Evolutionary conservation across 2,888 invertebrate species (phyloP), one percentile per base, ranked within the genome.

Genomic region (Thera obeliscata): DNA sequence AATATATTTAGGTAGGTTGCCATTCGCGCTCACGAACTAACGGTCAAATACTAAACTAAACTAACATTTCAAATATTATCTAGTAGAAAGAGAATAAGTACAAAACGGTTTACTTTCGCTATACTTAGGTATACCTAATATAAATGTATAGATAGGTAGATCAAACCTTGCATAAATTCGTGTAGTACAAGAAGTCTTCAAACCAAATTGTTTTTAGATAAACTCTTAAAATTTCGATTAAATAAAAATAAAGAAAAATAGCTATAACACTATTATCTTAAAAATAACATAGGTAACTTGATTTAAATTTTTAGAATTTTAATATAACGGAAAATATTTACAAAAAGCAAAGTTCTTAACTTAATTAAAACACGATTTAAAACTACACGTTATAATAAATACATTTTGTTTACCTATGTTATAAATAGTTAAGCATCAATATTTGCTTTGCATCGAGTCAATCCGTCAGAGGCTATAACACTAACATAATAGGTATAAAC

Each of bases 361-460:
- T 67, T 68, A n/a, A n/a, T n/a, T n/a, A 60, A 49, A 52, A 11
- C 33, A 62, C 67, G 59, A 52, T 76, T 76, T 76, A 76, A 60
- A 56, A 63, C 56, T 77, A 74, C 12, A 79, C 79, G 80, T 81
- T 78, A 67, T 61, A 87, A 90, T 89, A 90, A 90, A 89, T 90
- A 89, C 74, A 80, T 86, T 79, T 67, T 85, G 54, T 59, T 56
- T 5, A 46, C 46, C 8, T 38, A 38, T 0, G 22, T 22, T 22
- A 22, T 22, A 22, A 22, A 22, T 22, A 22, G 22, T 22, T 22
- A 22, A 22, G 22, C 22, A 22, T 22, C 22, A 22, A 22, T 22
- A 22, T 22, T 22, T 22, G 22, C 22, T 22, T 22, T 22, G 22
- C 22, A 22, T 22, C 22, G 38, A 38, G 6, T 2, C 38, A 38